Percentiles rank a stretch among this genome's conserved stretches.
Evolutionary conservation across 2,797 vertebrate species (phyloP).

Genomic region (Alosa sapidissima): DNA sequence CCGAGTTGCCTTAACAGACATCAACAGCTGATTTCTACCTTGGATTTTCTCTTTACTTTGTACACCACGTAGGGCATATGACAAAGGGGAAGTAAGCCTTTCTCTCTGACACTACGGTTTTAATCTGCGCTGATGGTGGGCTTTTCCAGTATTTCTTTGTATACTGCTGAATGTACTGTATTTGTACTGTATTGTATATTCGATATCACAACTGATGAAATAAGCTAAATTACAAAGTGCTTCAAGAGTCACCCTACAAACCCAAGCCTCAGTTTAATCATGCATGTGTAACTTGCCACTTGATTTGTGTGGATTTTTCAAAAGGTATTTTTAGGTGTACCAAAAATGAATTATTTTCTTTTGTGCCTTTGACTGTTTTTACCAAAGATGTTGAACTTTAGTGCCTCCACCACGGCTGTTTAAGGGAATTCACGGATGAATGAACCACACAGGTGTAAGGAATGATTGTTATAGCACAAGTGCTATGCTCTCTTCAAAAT

Average conservation of each 20-base stretch:
- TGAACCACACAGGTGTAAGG: neutral
- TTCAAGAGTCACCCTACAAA: neutral
- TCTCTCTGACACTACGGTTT: neutral
- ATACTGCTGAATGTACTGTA: conserved; percentile 38
- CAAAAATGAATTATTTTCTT: neutral
- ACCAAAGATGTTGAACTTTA: neutral
- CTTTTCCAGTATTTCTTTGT: neutral
- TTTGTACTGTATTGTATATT: conserved; percentile 30
- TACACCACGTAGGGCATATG: neutral
- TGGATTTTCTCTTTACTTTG: neutral
- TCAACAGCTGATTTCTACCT: neutral
- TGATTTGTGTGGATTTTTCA: neutral
- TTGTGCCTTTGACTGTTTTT: neutral
- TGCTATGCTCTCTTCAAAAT: neutral
- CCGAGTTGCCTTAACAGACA: neutral
- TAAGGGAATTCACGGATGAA: neutral
- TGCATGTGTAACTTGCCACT: neutral
- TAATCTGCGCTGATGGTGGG: neutral
- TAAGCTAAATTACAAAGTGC: neutral
- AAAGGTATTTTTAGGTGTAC: neutral
- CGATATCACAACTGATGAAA: neutral
- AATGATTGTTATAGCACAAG: neutral
- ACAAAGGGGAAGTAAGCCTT: neutral
- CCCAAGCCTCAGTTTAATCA: neutral
- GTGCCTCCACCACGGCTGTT: neutral